These are phyloP conservation scores for Erethizon dorsatum DNA, from an alignment of 2,797 vertebrate species.

Conservation along the genomic window DNA sequence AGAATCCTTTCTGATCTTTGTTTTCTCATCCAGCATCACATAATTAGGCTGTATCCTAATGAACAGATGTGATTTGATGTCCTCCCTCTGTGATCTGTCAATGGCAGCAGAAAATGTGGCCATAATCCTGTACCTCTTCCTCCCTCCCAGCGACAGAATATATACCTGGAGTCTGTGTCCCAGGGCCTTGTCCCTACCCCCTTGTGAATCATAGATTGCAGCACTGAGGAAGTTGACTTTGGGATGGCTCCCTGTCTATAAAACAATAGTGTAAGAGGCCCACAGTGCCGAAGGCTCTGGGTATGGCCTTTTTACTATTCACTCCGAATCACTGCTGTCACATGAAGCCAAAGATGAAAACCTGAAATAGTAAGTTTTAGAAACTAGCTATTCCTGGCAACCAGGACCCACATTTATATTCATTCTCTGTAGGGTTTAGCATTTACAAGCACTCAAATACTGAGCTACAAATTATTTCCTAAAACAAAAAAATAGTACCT, in stretches of 20 bases:
- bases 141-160: not conserved
- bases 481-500: slow-evolving; percentile 43
- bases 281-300: not conserved
- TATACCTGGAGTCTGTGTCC: not conserved
- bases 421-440: not conserved
- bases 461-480: not conserved
- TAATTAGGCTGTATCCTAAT: not conserved
- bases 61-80: not conserved
- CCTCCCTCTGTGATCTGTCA: not conserved
- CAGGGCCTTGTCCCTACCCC: not conserved
- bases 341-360: slow-evolving; percentile 15
- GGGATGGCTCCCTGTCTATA: not conserved
- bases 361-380: slow-evolving; percentile 13
- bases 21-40: not conserved
- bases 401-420: not conserved
- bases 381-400: slow-evolving; percentile 1
- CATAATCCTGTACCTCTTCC: too few relatives aligned
- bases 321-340: not conserved
- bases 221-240: not conserved
- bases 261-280: not conserved
- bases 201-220: not conserved
- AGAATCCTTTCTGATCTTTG: not conserved
- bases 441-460: slow-evolving; percentile 35
- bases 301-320: not conserved
- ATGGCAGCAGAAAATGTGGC: not conserved